Base-by-base conservation (phyloP, 2,888 invertebrate genomes). In the Cabera pusaria region DNA sequence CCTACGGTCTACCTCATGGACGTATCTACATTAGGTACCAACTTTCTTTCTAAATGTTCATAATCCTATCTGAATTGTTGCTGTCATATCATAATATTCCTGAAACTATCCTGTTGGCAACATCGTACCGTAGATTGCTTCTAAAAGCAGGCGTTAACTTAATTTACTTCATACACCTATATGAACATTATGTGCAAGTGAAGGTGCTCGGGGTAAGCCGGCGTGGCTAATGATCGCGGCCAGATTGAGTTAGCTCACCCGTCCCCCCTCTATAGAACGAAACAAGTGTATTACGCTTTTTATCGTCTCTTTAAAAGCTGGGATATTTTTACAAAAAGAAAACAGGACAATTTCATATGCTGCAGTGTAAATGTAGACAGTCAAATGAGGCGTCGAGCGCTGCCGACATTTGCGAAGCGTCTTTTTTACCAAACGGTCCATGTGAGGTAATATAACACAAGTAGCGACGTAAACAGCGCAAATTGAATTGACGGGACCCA, bases 181-280 rank as follows among this genome's bases (percentile, higher is more conserved):
- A 21, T 22, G 32, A 26, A 31, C 16, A 38, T 40, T 40, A 36
- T 42, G 19, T 37, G 38, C 33, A 34, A 41, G 47, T 34, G 44
- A 41, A 40, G 52, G 47, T 53, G 39, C 35, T 42, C 25, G 24
- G 40, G 29, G 29, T 49, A 49, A 50, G 48, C 50, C 43, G 44
- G 39, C 44, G 52, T 41, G 27, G 31, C 49, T 60, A 62, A 62
- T 60, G 48, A 56, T 37, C 34, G 42, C 19, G 26, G 29, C 33
- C 39, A 46, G 37, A 50, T 44, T 42, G 21, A 42, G 33, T 32
- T 38, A 28, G 21, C 37, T 16, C 24, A 32, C 12, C 33, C 10
- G 11, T 40, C 29, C 7, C 27, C 11, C 7, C 17, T 17, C 5
- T 20, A 14, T n/a, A 21, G 6, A 21, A 6, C 18, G 11, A 20